phyloP scores from a whole-genome alignment of 2,113 vertebrate genomes.

The Elanoides forficatus region DNA sequence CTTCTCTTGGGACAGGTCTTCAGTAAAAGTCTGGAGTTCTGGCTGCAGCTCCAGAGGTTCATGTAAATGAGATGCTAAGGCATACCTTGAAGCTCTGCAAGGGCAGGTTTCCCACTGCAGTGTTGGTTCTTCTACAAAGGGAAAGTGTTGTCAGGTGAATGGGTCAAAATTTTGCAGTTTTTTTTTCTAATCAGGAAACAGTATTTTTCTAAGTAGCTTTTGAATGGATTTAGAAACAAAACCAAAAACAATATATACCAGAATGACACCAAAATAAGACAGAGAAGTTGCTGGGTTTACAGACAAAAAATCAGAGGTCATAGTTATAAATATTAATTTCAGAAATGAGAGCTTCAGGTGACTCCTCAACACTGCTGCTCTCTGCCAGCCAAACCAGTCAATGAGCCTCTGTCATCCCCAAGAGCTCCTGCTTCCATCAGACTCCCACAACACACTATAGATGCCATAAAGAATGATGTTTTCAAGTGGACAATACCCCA shows the following conservation, averaged over 20 bases:
- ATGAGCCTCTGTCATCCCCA: background rate
- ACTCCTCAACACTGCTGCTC: background rate
- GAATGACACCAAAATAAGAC: background rate
- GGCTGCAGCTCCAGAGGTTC: background rate
- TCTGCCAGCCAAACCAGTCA: background rate
- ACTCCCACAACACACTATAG: background rate
- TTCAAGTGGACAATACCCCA: background rate
- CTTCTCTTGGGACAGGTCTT: background rate
- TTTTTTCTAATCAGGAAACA: background rate
- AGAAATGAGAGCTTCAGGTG: background rate
- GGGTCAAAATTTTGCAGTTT: background rate
- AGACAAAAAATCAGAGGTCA: background rate
- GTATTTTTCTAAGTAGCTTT: background rate
- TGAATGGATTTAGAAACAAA: background rate
- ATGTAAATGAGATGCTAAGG: background rate
- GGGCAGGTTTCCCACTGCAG: background rate
- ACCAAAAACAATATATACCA: background rate
- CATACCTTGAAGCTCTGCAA: background rate
- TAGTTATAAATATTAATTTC: background rate
- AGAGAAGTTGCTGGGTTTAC: background rate
- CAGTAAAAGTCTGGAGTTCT: background rate
- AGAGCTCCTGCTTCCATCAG: background rate
- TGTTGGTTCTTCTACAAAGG: background rate
- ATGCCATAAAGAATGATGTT: background rate
- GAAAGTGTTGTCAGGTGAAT: background rate